Base-by-base conservation (phyloP, 2,797 vertebrate species). In the Anabas testudineus region DNA sequence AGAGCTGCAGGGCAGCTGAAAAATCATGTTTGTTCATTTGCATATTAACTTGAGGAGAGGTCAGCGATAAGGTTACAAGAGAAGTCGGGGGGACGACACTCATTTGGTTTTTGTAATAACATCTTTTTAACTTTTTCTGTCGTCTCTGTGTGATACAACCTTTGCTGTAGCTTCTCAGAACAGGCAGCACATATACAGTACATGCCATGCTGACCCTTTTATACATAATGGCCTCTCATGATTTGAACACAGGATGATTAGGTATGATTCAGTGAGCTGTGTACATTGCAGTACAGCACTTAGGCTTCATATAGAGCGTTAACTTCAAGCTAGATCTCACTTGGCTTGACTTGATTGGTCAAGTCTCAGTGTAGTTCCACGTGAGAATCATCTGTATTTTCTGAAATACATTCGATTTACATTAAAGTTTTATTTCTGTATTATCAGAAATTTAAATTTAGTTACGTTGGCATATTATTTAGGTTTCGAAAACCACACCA, bases 141-240 rank as follows among this genome's bases (percentile, higher is more conserved):
- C 34, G n/a, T 68, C 59, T 75, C 64, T 39, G 32, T 70, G 65
- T 76, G 75, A 52, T 24, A 63, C 68, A 56, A 22, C 84, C 76
- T 83, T 57, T 4, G 15, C 41, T 48, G 81, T 65, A 78, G 72
- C 60, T 82, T 16, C 52, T 67, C 60, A 73, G 26, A 78, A 61
- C 83, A 63, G 22, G 45, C 47, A 68, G 62, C 78, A 63, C 73
- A 72, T 74, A 78, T 73, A 68, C 85, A 82, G 78, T 73, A 68
- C 85, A 82, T 72, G 87, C 60, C 74, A 81, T 82, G 61, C 80
- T 90, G 87, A 89, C 87, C 84, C 81, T 78, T 83, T 82, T 72
- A 71, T 86, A 73, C 81, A 73, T 87, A 84, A 88, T 73, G 83
- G 80, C 61, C 79, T 78, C 84, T 89, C 82, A 87, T 87, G 86